phyloP scores from a whole-genome alignment of 2,797 vertebrate species.

The Netta rufina region DNA sequence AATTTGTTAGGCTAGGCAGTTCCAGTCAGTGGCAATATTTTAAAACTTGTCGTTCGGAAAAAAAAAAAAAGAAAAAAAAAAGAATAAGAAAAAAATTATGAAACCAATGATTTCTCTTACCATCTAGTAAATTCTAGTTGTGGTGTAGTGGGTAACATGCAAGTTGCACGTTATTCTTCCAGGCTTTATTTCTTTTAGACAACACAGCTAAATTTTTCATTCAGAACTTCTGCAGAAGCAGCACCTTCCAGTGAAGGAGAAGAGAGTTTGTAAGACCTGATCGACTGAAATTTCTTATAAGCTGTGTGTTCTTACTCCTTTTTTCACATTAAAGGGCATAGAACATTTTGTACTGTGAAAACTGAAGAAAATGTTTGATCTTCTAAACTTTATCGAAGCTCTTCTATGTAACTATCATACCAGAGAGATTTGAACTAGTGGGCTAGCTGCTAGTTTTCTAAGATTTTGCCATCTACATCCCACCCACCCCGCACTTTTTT shows the following conservation, averaged over 20 bases:
- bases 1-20: not conserved
- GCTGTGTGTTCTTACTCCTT: not conserved
- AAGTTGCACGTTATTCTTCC: not conserved
- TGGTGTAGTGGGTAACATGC: not conserved
- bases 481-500: not conserved
- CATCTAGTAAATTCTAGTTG: not conserved
- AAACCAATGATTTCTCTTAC: not conserved
- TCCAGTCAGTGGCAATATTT: not conserved
- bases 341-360: constrained; percentile 27
- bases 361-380: constrained; percentile 9
- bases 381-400: constrained; percentile 23
- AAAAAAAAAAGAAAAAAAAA: not conserved
- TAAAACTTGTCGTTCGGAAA: not conserved
- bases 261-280: not conserved
- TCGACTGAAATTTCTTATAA: constrained; percentile 7
- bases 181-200: not conserved
- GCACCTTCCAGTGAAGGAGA: not conserved
- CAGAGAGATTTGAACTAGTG: not conserved
- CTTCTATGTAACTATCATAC: not conserved
- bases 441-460: not conserved
- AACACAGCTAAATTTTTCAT: constrained; percentile 13
- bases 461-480: not conserved
- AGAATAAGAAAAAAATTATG: not conserved
- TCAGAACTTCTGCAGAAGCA: constrained; percentile 22
- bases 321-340: constrained; percentile 45